These are phyloP conservation scores for Ceratina australensis DNA, from an alignment of 1,140 invertebrate genomes.

Conservation along the genomic window DNA sequence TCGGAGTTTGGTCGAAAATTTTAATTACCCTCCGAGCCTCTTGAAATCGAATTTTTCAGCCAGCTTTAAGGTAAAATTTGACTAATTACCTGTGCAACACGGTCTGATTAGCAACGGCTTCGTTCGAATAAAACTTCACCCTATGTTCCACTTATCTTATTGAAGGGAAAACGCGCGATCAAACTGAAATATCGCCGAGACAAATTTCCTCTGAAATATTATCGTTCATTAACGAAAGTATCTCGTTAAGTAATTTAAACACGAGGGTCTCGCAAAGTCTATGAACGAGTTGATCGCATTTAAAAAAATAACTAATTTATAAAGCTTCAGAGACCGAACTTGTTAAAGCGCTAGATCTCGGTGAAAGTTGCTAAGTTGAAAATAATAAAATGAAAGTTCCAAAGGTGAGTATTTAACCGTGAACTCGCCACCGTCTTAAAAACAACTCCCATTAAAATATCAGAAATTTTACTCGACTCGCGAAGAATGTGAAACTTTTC, in stretches of 20 bases:
- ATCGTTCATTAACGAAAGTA: slow-evolving; percentile 32
- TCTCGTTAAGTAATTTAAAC: not conserved
- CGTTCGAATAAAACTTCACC: not conserved
- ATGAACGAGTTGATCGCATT: not conserved
- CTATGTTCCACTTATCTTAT: not conserved
- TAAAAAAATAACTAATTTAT: not conserved
- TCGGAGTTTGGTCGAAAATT: not conserved
- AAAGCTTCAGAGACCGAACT: not conserved
- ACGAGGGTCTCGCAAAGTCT: not conserved
- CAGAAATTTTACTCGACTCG: not conserved
- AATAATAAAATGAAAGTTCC: slow-evolving; percentile 1
- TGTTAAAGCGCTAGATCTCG: not conserved
- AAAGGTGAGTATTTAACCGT: not conserved
- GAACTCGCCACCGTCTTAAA: not conserved
- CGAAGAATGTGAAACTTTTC: not conserved
- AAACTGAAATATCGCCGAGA: too few species aligned
- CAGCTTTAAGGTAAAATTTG: slow-evolving; percentile 13
- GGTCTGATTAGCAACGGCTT: not conserved
- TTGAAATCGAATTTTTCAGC: slow-evolving; percentile 1
- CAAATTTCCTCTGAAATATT: not conserved
- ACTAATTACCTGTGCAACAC: not conserved
- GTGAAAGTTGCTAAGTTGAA: not conserved
- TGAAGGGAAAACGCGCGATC: too few species aligned
- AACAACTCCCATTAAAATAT: slow-evolving; percentile 11
- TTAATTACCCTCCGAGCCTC: slow-evolving; percentile 13